These are phyloP conservation scores for Anoplius nigerrimus DNA, from an alignment of 2,888 invertebrate species.

Conservation along the genomic window DNA sequence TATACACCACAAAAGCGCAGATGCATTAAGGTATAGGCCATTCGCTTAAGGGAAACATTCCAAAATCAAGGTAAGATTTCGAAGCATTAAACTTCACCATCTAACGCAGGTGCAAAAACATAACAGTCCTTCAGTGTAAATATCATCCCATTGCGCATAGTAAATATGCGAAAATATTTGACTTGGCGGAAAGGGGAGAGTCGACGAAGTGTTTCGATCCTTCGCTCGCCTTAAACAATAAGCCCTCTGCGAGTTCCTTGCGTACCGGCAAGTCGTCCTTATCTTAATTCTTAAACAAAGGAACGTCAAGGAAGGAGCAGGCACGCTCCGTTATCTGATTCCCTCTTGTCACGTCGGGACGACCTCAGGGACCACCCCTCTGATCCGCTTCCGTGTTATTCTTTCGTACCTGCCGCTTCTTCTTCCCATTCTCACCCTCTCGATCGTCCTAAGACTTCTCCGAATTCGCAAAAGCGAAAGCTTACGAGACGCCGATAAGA, in stretches of 20 bases:
- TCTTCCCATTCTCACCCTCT: background rate
- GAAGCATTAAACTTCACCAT: too few species aligned
- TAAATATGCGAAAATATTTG: conserved; percentile 50
- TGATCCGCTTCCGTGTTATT: conserved; percentile 58
- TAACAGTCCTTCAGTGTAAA: background rate
- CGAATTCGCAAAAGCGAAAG: too few species aligned
- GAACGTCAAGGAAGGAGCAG: conserved; percentile 46
- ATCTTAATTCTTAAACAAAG: conserved; percentile 67
- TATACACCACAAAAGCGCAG: too few species aligned
- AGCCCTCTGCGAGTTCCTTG: conserved; percentile 23
- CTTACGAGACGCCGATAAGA: too few species aligned
- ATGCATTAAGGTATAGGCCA: too few species aligned
- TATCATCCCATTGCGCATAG: background rate
- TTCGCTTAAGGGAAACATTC: too few species aligned
- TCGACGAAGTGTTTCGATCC: conserved; percentile 60
- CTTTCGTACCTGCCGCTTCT: conserved; percentile 40
- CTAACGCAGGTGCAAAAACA: background rate
- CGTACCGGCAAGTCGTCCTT: conserved; percentile 38
- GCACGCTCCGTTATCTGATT: conserved; percentile 59
- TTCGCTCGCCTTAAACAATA: conserved; percentile 57
- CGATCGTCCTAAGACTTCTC: too few species aligned
- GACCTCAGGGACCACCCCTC: background rate
- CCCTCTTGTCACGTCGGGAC: conserved; percentile 41
- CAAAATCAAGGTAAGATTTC: too few species aligned
- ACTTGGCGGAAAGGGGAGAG: conserved; percentile 42